phyloP scores from a whole-genome alignment of 2,113 vertebrate genomes.

The Heterotis niloticus region DNA sequence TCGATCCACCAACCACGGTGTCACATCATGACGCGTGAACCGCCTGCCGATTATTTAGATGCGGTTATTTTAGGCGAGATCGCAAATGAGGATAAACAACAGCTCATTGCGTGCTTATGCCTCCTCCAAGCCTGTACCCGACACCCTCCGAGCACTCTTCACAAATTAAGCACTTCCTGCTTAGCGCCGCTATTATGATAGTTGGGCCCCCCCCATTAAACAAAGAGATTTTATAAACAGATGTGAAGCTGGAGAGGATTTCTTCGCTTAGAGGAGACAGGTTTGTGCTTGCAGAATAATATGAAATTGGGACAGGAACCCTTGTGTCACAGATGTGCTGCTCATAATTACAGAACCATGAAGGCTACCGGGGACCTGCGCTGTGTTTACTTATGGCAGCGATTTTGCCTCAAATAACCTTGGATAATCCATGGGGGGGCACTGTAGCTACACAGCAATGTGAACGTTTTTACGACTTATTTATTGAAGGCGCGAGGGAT shows the following conservation, averaged over 20 bases:
- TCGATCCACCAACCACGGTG: no score
- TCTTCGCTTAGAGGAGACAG: neutral
- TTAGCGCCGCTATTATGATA: neutral
- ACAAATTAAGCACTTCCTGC: neutral
- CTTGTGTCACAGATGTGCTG: no score
- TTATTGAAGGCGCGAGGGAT: no score
- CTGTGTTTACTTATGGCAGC: no score
- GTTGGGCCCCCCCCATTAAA: neutral
- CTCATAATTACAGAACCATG: neutral
- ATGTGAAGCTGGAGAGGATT: neutral
- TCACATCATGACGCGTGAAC: neutral
- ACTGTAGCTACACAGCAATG: slow-evolving; percentile 19
- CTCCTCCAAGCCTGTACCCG: neutral
- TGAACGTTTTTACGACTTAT: no score
- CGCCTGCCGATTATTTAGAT: neutral
- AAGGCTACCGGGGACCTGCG: neutral
- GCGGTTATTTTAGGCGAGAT: neutral
- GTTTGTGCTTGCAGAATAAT: neutral
- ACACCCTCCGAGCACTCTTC: neutral
- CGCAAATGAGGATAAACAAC: neutral
- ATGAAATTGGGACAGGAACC: neutral
- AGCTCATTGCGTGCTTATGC: neutral
- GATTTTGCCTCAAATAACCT: slow-evolving; percentile 5
- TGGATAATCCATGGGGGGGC: slow-evolving; percentile 26
- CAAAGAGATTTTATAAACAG: neutral